phyloP scores from a whole-genome alignment of 2,113 vertebrate genomes.

The Bufo bufo region DNA sequence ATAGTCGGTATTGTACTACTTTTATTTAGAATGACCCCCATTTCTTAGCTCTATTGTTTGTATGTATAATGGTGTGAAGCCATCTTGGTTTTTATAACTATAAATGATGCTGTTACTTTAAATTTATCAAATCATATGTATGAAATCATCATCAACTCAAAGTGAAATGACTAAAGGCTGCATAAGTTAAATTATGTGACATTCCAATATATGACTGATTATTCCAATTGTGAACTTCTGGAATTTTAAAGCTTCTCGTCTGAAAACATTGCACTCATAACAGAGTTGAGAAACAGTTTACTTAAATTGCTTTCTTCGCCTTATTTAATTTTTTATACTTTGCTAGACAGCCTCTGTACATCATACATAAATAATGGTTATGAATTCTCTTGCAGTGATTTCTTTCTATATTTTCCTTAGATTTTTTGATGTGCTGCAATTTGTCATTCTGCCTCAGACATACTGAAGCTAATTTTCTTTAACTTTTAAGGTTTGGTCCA shows the following conservation, averaged over 20 bases:
- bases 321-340: conserved; percentile 56
- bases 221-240: conserved; percentile 40
- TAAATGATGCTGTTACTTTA: not conserved
- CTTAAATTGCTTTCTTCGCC: conserved; percentile 38
- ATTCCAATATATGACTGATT: conserved; percentile 43
- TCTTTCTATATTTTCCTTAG: conserved; percentile 51
- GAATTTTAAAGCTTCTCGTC: conserved; percentile 25
- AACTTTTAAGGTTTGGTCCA: conserved; percentile 12
- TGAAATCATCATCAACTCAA: not conserved
- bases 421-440: conserved; percentile 41
- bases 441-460: conserved; percentile 53
- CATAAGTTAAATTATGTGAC: conserved; percentile 4
- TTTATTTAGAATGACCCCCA: no score
- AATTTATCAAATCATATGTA: not conserved
- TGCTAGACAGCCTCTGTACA: conserved; percentile 52
- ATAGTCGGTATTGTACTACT: no score
- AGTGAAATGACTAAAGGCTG: not conserved
- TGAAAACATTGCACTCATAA: conserved; percentile 40
- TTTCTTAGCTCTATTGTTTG: no score
- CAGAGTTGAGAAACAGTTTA: conserved; percentile 30
- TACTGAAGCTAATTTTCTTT: conserved; percentile 36
- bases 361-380: conserved; percentile 50
- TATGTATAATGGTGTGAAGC: no score
- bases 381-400: conserved; percentile 44
- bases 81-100: not conserved